Base-by-base conservation (phyloP, 2,888 invertebrate species). In the Nasonovia ribisnigri region DNA sequence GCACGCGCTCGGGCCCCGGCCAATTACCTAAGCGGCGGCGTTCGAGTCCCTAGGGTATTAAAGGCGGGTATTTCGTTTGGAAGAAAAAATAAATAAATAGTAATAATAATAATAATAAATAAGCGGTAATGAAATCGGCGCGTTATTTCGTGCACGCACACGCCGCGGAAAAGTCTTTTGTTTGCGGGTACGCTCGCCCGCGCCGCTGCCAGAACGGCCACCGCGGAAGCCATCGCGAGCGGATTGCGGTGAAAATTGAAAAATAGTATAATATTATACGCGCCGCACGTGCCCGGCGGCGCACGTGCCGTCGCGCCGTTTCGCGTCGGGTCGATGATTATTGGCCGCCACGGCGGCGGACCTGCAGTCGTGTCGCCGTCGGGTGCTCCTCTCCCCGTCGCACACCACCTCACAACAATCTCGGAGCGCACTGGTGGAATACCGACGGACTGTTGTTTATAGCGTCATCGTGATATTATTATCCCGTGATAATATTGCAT, bases 211-310 rank as follows among this genome's bases (percentile, higher is more conserved):
- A 29, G 46, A 86, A 86, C 46, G 84, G 29, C 86, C 86, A 46
- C 84, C 84, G 26, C 86, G 86, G 77, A 77, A 86, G 86, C 43
- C 51, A 77, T 77, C 77, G 77, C 77, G 77, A 77, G 88, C 42
- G 42, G 88, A 88, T 88, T 88, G 88, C 54, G 88, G 88, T 42
- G 88, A 88, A 57, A 88, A 88, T 88, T 88, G 88, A 88, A 88
- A 88, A 90, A 26, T 46, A 91, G 42, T 57, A 57, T 89, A 16
- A 57, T 60, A 36, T 84, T 60, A 36, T 84, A 51, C 46, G 67
- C 48, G 67, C 60, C 16, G 90, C 60, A 90, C 67, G 90, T 90
- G 90, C 46, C 29, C 43, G 87, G 29, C n/a, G 29, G 46, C 84
- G 54, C 88, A 54, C 88, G 88, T 88, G 88, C 88, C 88, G 88